These are phyloP conservation scores for Yoshiicerus persimilis DNA, from an alignment of 1,140 invertebrate species.

Conservation along the genomic window DNA sequence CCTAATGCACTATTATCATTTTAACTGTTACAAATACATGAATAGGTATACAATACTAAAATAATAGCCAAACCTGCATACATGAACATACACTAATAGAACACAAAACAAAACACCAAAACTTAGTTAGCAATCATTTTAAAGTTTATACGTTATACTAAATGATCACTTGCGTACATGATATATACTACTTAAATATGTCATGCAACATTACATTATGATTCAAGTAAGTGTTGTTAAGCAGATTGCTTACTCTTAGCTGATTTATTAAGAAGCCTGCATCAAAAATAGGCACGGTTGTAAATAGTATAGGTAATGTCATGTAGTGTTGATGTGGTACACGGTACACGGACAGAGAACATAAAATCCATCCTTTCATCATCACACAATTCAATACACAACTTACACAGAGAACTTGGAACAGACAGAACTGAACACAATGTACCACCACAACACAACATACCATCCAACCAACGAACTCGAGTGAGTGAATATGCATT, in stretches of 20 bases:
- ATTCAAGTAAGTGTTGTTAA: not conserved
- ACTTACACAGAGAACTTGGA: not conserved
- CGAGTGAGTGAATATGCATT: constrained; percentile 19
- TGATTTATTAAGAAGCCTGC: not conserved
- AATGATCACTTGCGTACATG: not conserved
- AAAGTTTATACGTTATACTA: not conserved
- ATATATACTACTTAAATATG: no score
- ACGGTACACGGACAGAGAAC: not conserved
- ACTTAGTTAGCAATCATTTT: not conserved
- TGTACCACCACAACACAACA: not conserved
- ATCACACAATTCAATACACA: not conserved
- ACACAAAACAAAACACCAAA: not conserved
- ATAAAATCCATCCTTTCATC: constrained; percentile 4
- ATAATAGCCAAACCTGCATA: no score
- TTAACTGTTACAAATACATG: no score
- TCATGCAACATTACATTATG: not conserved
- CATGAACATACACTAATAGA: not conserved
- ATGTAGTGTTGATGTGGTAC: not conserved
- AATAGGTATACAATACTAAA: no score
- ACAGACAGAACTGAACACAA: not conserved
- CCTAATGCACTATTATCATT: no score
- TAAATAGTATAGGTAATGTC: not conserved
- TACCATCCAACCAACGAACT: not conserved
- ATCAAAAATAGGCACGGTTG: not conserved
- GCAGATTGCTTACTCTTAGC: not conserved